Conservation (phyloP, 2,113 vertebrate species). For the Climacteris rufus region DNA sequence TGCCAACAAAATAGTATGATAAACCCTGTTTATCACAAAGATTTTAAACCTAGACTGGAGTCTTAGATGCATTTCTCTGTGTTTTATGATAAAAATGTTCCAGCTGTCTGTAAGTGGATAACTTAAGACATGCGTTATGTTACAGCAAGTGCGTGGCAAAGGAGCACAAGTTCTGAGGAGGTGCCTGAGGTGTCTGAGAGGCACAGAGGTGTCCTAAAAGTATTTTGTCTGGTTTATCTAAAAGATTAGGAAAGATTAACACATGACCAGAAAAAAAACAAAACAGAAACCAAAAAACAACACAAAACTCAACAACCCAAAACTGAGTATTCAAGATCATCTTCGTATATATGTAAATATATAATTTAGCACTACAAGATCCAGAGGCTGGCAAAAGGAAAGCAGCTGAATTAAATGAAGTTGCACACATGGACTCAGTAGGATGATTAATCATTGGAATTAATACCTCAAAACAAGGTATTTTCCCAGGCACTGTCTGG, state of each 20-base stretch:
- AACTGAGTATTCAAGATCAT: neutral
- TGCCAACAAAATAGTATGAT: neutral
- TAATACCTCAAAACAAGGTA: neutral
- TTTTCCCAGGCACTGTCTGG: neutral
- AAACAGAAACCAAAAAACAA: neutral
- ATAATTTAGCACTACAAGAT: neutral
- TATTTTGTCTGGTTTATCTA: neutral
- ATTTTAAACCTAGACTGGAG: neutral
- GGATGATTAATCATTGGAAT: neutral
- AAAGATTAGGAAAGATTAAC: neutral
- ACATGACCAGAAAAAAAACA: too few relatives aligned
- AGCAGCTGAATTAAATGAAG: neutral
- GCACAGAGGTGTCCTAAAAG: neutral
- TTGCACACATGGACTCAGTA: neutral
- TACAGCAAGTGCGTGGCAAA: neutral
- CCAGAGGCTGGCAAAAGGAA: neutral
- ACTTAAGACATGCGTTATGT: fast-evolving
- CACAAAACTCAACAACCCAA: neutral
- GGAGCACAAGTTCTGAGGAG: neutral
- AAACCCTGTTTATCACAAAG: neutral
- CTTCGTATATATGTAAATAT: neutral
- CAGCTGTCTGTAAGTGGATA: neutral
- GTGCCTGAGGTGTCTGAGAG: neutral
- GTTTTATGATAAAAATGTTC: neutral
- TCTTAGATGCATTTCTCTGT: neutral